Evolutionary conservation across 35 echinoderm and acorn worm genomes (phyloP), one percentile per base, ranked within the genome.

Genomic region (Strongylocentrotus purpuratus): DNA sequence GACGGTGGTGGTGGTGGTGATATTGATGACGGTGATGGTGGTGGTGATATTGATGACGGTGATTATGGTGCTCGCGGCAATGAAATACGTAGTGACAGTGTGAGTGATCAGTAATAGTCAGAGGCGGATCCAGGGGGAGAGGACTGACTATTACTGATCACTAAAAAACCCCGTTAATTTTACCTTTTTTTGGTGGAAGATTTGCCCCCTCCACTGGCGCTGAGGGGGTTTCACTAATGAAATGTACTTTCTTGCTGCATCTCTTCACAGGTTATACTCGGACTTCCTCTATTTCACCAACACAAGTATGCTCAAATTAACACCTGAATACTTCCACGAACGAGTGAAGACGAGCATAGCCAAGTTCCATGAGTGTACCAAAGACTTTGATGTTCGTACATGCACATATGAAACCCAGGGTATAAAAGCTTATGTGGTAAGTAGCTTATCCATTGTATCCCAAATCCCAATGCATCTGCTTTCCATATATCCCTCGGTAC

Each of bases 311-410:
- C 48, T 93, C 35, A 41, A 41, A 41, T 41, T 41, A 50, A 20
- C 91, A 25, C 91, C 91, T 47, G 46, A 93, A 50, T 45, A 93
- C 14, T 93, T 93, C 91, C 91, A 93, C 12, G 91, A 58, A 46
- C 10, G 91, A 93, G 91, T 93, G 4, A 50, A 52, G 28, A 46
- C 2, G 22, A 93, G 91, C 28, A 93, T 93, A 33, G 48, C 10
- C 0, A 47, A 31, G 33, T 93, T 93, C 48, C 91, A 93, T 31
- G 14, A 58, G 0, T 93, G 91, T 58, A 31, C 2, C 17, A 46
- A 15, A 3, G 48, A 25, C 10, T 32, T 50, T 2, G 91, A 93
- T 93, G 32, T 93, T 20, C 45, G 91, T 32, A 93, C 91, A 15
- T 93, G 91, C 31, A 93, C 91, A 9, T 93, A 93, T n/a, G 31